Conservation (phyloP, 1,140 invertebrate species). For the Coptotermes formosanus region DNA sequence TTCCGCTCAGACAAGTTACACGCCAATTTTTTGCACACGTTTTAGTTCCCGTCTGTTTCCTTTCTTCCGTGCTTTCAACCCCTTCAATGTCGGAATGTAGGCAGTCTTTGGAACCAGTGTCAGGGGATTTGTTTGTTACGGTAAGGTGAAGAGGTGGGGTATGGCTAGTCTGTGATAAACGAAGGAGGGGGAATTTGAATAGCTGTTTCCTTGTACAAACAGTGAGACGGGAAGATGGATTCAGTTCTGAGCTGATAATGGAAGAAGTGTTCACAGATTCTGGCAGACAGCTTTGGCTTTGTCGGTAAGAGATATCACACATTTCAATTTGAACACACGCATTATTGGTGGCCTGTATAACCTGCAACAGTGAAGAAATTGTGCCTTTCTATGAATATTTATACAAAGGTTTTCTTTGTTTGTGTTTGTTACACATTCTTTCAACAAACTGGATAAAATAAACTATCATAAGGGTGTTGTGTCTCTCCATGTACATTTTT, state of each 20-base stretch:
- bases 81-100: background rate
- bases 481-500: too few species aligned
- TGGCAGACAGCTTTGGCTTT: background rate
- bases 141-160: background rate
- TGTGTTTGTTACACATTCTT: too few species aligned
- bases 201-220: constrained; percentile 12
- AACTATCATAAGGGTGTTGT: too few species aligned
- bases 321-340: too few species aligned
- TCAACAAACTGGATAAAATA: too few species aligned
- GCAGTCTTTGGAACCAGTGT: constrained; percentile 3
- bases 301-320: background rate
- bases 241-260: background rate
- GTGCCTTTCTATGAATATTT: too few species aligned
- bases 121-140: background rate
- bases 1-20: background rate
- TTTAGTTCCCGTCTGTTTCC: background rate
- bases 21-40: background rate
- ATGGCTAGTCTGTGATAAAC: background rate
- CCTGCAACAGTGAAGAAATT: too few species aligned
- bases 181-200: background rate
- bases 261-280: background rate
- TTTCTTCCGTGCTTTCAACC: background rate
- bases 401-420: too few species aligned
- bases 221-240: background rate
- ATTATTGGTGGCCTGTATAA: too few species aligned